A percentile compares a stretch with the other conserved stretches of the same genome.
Conservation (phyloP, 2,888 invertebrate genomes). For the Hyles lineata region DNA sequence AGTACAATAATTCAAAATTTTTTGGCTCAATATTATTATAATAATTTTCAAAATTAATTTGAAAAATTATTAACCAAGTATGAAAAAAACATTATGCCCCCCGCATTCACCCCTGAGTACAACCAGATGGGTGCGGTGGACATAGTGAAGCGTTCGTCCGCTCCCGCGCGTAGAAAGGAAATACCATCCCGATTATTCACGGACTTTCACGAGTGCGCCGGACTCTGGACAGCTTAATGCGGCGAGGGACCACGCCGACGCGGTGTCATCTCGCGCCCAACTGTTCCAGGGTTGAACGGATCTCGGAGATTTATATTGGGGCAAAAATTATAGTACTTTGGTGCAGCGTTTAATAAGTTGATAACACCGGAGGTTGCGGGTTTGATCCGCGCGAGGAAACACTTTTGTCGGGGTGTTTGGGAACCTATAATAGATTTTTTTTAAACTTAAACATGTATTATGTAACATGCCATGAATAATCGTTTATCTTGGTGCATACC, state of each 20-base stretch:
- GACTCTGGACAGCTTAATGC: slow-evolving; percentile 26
- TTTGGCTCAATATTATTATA: too few relatives aligned
- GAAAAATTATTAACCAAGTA: too few relatives aligned
- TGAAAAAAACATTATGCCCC: not conserved
- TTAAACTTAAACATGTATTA: too few relatives aligned
- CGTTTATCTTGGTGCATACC: too few relatives aligned
- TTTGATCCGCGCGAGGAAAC: too few relatives aligned
- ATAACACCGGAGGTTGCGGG: too few relatives aligned
- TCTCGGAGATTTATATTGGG: not conserved
- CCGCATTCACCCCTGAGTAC: not conserved
- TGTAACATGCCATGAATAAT: too few relatives aligned
- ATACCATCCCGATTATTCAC: slow-evolving; percentile 67
- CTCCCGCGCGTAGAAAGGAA: slow-evolving; percentile 46
- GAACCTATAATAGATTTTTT: too few relatives aligned
- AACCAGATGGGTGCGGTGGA: slow-evolving; percentile 46
- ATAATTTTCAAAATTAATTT: too few relatives aligned
- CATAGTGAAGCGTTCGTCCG: slow-evolving; percentile 27
- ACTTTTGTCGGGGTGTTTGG: too few relatives aligned
- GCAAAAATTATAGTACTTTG: too few relatives aligned
- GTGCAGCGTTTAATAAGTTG: not conserved
- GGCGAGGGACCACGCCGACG: slow-evolving; percentile 27
- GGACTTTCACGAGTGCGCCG: slow-evolving; percentile 56
- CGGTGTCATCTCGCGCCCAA: slow-evolving; percentile 32
- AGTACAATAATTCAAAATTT: too few relatives aligned
- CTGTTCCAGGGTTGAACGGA: slow-evolving; percentile 10